Base-by-base conservation (phyloP, 2,888 invertebrate genomes). In the Vannuccia rotundouncinata region DNA sequence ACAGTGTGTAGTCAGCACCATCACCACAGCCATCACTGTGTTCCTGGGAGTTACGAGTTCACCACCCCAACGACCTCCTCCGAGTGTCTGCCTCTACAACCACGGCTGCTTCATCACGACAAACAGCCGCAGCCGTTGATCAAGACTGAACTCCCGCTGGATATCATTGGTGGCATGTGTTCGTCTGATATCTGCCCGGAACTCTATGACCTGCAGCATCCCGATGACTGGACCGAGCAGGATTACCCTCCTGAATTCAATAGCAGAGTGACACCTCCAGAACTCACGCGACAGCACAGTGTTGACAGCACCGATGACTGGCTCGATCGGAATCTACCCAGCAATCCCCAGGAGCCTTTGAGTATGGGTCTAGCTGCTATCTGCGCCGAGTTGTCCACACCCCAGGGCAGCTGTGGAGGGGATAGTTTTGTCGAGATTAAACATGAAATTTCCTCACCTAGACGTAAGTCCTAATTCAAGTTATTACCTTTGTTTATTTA, bases 221-320 rank as follows among this genome's bases (percentile, higher is more conserved):
- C 5, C 10, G 66, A 66, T 27, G 5, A 22, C 66, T 13, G 66
- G 66, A 5, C 66, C 25, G 66, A 66, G 10, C 17, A 2, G 22
- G 22, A 5, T 66, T 17, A 27, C 25, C 22, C n/a, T n/a, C n/a
- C n/a, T n/a, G n/a, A n/a, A n/a, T n/a, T n/a, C n/a, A n/a, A n/a
- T n/a, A n/a, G n/a, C n/a, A n/a, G n/a, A n/a, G n/a, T n/a, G n/a
- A n/a, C n/a, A n/a, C n/a, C n/a, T n/a, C n/a, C n/a, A n/a, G n/a
- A n/a, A n/a, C n/a, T n/a, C 10, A 45, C 17, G 45, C 66, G 66
- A 2, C 10, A 66, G 66, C 5, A 22, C 17, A 66, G 66, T 66
- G 66, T 66, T 17, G 66, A 66, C 66, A 66, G 66, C 25, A 66
- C 10, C 25, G 66, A 66, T 22, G 66, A 66, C 66, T 66, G 66